Percentiles rank a stretch among this genome's conserved stretches.
Evolutionary conservation across 2,797 vertebrate species (phyloP).

Genomic region (Hephaestus fuliginosus): DNA sequence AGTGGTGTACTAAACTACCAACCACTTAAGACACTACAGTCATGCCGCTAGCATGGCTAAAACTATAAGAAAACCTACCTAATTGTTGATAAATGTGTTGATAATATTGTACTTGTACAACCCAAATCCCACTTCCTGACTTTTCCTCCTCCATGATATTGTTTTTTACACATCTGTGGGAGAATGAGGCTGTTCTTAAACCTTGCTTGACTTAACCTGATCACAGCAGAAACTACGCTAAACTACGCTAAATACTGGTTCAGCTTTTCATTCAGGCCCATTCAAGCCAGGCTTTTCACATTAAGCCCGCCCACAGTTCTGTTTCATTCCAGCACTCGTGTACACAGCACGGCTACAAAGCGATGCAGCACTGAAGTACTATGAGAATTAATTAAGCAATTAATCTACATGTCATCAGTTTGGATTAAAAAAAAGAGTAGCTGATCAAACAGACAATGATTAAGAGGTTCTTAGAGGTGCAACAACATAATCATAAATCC

Average conservation of each 20-base stretch:
- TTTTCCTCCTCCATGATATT: neutral
- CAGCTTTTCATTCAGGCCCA: neutral
- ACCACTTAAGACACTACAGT: no score
- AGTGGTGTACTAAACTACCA: neutral
- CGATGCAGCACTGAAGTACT: neutral
- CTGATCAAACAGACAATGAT: constrained; percentile 36
- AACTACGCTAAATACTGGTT: neutral
- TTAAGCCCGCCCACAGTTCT: neutral
- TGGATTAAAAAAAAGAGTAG: constrained; percentile 20
- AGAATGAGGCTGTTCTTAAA: neutral
- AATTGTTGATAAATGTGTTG: no score
- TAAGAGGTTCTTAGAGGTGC: constrained; percentile 32
- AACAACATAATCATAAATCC: constrained; percentile 26
- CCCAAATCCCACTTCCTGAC: neutral
- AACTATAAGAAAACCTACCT: no score
- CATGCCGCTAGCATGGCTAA: no score
- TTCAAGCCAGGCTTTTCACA: constrained; percentile 1
- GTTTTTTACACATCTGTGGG: neutral
- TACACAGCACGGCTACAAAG: constrained; percentile 5
- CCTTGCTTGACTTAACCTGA: neutral
- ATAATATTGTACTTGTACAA: neutral
- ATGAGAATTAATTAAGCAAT: constrained; percentile 35
- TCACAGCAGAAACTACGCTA: neutral
- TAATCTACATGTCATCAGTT: constrained; percentile 37
- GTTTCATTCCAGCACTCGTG: neutral